Base-by-base conservation (phyloP, 2,888 invertebrate species). In the Gibbula magus region DNA sequence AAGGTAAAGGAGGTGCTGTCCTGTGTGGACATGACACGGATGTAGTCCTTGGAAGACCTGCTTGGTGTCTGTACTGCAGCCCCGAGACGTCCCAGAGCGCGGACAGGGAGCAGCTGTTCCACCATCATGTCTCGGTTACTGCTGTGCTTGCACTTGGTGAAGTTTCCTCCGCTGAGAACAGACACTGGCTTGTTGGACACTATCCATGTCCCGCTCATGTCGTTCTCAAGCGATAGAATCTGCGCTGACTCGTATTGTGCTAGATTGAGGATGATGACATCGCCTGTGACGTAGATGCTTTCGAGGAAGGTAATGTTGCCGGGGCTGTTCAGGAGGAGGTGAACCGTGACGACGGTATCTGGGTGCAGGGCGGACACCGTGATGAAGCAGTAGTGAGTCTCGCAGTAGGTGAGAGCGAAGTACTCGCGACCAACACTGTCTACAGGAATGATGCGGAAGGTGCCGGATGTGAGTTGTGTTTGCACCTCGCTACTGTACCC, bases 61-160 rank as follows among this genome's bases (percentile, higher is more conserved):
- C 22, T 20, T 16, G 77, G 45, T 2, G 54, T 56, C 53, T 78
- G 67, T 20, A 78, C 73, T 3, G 82, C 79, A 8, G 79, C 54
- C 29, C 80, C 82, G 13, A 67, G 25, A 1, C 25, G 81, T 1
- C 84, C 86, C 83, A 84, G 83, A 35, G 80, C 79, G 18, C 75
- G 81, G 2, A 79, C 78, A 4, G 86, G 86, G 8, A 81, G 73
- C 8, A 86, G 61, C 45, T 86, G 86, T 35, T 86, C 86, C 0
- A 83, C 61, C 76, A 84, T 76, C 32, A 79, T 25, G 20, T 78
- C 78, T 10, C 29, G 5, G 25, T 66, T 56, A 2, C 32, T 32
- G 7, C 3, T 16, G 18, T 16, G 32, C 39, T n/a, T 25, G 20
- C 67, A 39, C 51, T 29, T 32, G n/a, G 78, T 67, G 20, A 18